Evolutionary conservation across 2,888 invertebrate species (phyloP).

Genomic region (Elegia similella): DNA sequence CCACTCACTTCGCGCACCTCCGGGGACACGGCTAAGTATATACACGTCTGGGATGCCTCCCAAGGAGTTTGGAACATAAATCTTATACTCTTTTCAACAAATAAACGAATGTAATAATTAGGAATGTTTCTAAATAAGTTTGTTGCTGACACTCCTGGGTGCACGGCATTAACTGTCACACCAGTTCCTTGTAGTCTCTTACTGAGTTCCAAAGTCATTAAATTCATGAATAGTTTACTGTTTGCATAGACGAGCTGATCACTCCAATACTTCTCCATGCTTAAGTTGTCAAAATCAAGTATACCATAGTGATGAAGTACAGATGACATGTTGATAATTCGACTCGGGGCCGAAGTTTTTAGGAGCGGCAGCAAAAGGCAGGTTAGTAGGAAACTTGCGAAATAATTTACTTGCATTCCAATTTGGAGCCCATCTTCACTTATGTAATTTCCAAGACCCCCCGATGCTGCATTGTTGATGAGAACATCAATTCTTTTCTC

Average conservation of each 20-base stretch:
- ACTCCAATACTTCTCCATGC: slow-evolving; percentile 77
- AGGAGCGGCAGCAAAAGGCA: slow-evolving; percentile 79
- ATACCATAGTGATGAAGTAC: slow-evolving; percentile 76
- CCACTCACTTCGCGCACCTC: slow-evolving; percentile 83
- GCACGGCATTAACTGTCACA: slow-evolving; percentile 86
- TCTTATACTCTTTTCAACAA: slow-evolving; percentile 46
- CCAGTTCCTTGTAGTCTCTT: slow-evolving; percentile 79
- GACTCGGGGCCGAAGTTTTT: slow-evolving; percentile 81
- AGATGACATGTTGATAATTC: slow-evolving; percentile 85
- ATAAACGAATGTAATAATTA: slow-evolving; percentile 47
- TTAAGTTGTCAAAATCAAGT: slow-evolving; percentile 69
- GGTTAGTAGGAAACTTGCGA: slow-evolving; percentile 87
- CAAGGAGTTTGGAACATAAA: slow-evolving; percentile 80
- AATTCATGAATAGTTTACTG: slow-evolving; percentile 83
- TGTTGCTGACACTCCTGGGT: slow-evolving; percentile 87
- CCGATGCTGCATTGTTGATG: slow-evolving; percentile 83
- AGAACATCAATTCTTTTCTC: slow-evolving; percentile 79
- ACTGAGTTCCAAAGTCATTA: slow-evolving; percentile 84
- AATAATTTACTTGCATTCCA: slow-evolving; percentile 88
- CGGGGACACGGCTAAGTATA: slow-evolving; percentile 81
- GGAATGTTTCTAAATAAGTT: slow-evolving; percentile 84
- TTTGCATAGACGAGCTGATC: slow-evolving; percentile 72
- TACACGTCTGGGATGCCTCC: slow-evolving; percentile 85
- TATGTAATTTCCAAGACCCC: slow-evolving; percentile 68
- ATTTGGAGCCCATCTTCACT: slow-evolving; percentile 85